Base-by-base conservation (phyloP, 1,140 invertebrate genomes). In the Heliconius eleuchia region DNA sequence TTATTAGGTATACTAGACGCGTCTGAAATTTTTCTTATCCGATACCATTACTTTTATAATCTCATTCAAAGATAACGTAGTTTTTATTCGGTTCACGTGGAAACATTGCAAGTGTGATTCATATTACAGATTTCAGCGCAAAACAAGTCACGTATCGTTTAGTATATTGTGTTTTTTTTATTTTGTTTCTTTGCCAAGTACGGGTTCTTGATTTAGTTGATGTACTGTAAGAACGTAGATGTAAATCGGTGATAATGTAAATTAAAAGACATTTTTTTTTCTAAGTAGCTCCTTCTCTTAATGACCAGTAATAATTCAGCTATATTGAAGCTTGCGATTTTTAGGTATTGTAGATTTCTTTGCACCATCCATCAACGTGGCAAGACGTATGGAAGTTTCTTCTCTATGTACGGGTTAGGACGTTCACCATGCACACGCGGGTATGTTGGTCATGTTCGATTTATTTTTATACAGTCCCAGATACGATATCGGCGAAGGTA, bases 361-460 rank as follows among this genome's bases (percentile, higher is more conserved):
- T 42, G 19, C 30, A 0, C 37, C 18, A 39, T 72, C 30, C 18
- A 11, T 39, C 71, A 72, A 39, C 30, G 37, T 23, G 19, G 19
- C 39, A 30, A 18, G 9, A 72, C 3, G 37, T 9, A 39, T 71
- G 70, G 13, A 1, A 72, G 19, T 72, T 71, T 76, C 52, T 76
- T 55, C 52, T 46, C 42, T 76, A 74, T 80, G 57, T 76, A 80
- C 34, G 79, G 37, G 76, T 83, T 71, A 80, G 89, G 88, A 86
- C 85, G 78, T 88, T 89, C 86, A 88, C 88, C 84, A 88, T 85
- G 74, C 50, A 52, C 60, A 55, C 66, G 60, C 39, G 76, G 74
- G 39, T 70, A 81, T 75, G 52, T 82, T 39, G 82, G 78, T 83
- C 82, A 80, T 37, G 50, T 71, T 50, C 46, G 19, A 74, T 57